These are phyloP conservation scores for Anodontia alba DNA, from an alignment of 2,888 invertebrate genomes.

Conservation along the genomic window DNA sequence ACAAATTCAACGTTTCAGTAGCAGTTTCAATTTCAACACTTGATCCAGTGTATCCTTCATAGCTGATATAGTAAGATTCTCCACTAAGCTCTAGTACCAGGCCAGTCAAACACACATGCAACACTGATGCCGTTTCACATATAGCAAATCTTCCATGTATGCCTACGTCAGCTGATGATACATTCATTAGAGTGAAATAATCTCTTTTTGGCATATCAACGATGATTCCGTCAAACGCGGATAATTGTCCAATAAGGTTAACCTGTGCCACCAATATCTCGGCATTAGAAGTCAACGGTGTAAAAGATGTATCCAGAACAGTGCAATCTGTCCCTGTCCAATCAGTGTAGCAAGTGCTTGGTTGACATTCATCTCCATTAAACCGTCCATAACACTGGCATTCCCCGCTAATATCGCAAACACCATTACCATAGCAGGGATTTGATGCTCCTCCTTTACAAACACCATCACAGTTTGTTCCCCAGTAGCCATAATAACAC, in stretches of 20 bases:
- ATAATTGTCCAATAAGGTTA: conserved; percentile 62
- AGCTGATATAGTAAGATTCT: conserved; percentile 47
- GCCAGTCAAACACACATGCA: conserved; percentile 50
- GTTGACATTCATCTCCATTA: conserved; percentile 62
- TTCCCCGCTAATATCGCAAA: conserved; percentile 60
- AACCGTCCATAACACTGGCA: conserved; percentile 70
- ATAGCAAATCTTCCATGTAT: conserved; percentile 47
- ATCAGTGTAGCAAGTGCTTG: conserved; percentile 51
- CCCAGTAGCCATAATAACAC: conserved; percentile 73
- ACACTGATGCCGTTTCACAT: conserved; percentile 31
- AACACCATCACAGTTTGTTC: conserved; percentile 61
- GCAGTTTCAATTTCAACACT: conserved; percentile 37
- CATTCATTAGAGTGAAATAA: conserved; percentile 52
- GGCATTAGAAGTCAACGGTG: conserved; percentile 30
- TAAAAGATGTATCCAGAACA: conserved; percentile 49
- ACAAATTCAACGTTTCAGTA: conserved; percentile 31
- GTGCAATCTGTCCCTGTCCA: conserved; percentile 72
- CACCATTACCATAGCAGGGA: conserved; percentile 68
- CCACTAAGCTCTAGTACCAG: conserved; percentile 42
- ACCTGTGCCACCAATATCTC: conserved; percentile 63
- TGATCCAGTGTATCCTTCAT: conserved; percentile 40
- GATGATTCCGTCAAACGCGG: conserved; percentile 68
- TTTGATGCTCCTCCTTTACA: conserved; percentile 68
- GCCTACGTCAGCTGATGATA: conserved; percentile 32
- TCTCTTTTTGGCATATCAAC: conserved; percentile 58